Percentiles rank a stretch among this genome's conserved stretches.
phyloP scores from a whole-genome alignment of 2,113 vertebrate species.

The Notarius quadriscutis region DNA sequence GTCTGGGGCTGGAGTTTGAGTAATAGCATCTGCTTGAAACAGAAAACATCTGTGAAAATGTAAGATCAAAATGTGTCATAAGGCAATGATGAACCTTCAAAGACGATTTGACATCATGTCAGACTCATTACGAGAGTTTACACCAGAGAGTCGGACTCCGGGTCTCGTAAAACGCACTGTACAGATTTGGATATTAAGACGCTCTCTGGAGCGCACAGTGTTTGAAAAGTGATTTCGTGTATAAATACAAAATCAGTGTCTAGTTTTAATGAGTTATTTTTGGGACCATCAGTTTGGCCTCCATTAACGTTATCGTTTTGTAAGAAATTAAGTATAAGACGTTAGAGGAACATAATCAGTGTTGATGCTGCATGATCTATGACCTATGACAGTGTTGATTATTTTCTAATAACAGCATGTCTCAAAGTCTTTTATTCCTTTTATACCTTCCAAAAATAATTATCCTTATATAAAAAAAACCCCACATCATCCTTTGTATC shows the following conservation, averaged over 20 bases:
- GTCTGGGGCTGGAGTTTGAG: neutral
- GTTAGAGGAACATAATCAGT: too few relatives aligned
- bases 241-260: neutral
- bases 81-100: neutral
- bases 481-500: too few relatives aligned
- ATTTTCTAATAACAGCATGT: too few relatives aligned
- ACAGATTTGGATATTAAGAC: neutral
- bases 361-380: too few relatives aligned
- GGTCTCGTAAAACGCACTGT: neutral
- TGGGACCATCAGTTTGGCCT: neutral
- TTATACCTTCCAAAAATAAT: too few relatives aligned
- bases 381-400: too few relatives aligned
- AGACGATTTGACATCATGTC: neutral
- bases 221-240: neutral
- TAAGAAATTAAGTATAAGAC: neutral
- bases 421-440: too few relatives aligned
- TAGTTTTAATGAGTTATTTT: neutral
- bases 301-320: too few relatives aligned
- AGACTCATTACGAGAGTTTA: slow-evolving; percentile 3
- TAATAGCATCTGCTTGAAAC: neutral
- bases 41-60: neutral
- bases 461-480: too few relatives aligned
- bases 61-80: slow-evolving; percentile 1
- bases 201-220: neutral
- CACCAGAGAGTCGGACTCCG: neutral